A percentile compares a stretch with the other conserved stretches of the same genome.
Evolutionary conservation across 2,888 invertebrate genomes (phyloP).

Genomic region (Ectemnius continuus): DNA sequence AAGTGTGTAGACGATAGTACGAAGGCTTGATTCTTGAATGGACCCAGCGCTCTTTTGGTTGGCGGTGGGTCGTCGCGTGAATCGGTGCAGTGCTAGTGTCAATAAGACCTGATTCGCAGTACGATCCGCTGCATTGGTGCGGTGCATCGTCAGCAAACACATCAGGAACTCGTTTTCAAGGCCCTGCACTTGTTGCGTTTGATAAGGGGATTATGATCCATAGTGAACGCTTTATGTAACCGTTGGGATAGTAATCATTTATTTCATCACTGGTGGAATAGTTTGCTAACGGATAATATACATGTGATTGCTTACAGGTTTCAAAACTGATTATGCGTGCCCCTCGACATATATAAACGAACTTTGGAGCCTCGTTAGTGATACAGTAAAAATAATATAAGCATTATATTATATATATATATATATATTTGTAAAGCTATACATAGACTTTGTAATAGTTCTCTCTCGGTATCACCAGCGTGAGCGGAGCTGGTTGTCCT

Average conservation of each 20-base stretch:
- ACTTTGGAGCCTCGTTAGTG: constrained; percentile 15
- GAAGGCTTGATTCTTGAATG: background rate
- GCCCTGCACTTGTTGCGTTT: constrained; percentile 43
- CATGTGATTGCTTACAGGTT: background rate
- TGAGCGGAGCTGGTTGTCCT: background rate
- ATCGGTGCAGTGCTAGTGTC: too few relatives aligned
- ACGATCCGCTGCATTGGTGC: too few relatives aligned
- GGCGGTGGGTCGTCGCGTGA: too few relatives aligned
- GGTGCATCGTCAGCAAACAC: too few relatives aligned
- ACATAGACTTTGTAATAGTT: constrained; percentile 27
- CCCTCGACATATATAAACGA: constrained; percentile 19
- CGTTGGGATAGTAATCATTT: constrained; percentile 3
- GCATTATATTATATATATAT: constrained; percentile 14
- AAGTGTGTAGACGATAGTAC: background rate
- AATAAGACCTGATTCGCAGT: too few relatives aligned
- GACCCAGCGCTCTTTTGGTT: too few relatives aligned
- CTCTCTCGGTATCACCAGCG: constrained; percentile 12
- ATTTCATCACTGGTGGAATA: constrained; percentile 6
- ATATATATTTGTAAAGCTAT: constrained; percentile 32
- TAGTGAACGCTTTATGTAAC: too few relatives aligned
- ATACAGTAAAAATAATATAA: constrained; percentile 46
- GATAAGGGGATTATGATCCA: too few relatives aligned
- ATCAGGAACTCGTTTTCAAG: too few relatives aligned
- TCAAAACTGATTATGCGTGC: constrained; percentile 21
- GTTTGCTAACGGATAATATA: constrained; percentile 27